Evolutionary conservation across 1,140 invertebrate genomes (phyloP).

Genomic region (Chironomus tepperi): DNA sequence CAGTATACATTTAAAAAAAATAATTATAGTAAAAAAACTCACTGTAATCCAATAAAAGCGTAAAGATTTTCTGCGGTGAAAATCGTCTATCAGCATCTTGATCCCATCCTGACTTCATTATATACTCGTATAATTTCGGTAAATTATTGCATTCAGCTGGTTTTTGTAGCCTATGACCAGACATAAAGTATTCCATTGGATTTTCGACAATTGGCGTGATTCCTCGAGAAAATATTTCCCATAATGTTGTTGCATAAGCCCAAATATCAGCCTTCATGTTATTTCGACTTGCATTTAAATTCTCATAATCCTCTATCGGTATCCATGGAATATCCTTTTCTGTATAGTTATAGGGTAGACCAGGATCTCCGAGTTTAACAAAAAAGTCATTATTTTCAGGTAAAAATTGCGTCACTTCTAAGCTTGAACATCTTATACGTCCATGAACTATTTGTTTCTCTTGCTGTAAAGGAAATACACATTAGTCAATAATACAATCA

Average conservation of each 20-base stretch:
- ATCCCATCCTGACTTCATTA: conserved; percentile 86
- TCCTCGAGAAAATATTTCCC: conserved; percentile 82
- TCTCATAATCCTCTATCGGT: conserved; percentile 65
- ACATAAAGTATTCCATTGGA: conserved; percentile 48
- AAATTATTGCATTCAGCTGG: conserved; percentile 63
- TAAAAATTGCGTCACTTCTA: conserved; percentile 54
- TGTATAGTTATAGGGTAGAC: conserved; percentile 45
- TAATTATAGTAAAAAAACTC: background rate
- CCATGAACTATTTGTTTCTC: conserved; percentile 74
- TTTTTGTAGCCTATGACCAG: conserved; percentile 61
- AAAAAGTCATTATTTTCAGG: conserved; percentile 50
- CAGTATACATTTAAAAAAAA: background rate
- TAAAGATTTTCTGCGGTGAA: conserved; percentile 51
- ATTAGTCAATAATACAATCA: background rate
- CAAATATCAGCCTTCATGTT: conserved; percentile 69
- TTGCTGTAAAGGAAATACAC: conserved; percentile 43
- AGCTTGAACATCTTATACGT: conserved; percentile 73
- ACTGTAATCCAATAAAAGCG: conserved; percentile 27
- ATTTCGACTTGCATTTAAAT: conserved; percentile 53
- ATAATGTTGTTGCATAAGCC: conserved; percentile 80
- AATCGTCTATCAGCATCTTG: conserved; percentile 57
- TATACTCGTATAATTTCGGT: conserved; percentile 58
- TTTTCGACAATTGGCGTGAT: conserved; percentile 41
- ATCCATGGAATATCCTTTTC: conserved; percentile 60
- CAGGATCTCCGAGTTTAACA: conserved; percentile 73